Evolutionary conservation across 2,888 invertebrate genomes (phyloP).

Genomic region (Philereme vetulata): DNA sequence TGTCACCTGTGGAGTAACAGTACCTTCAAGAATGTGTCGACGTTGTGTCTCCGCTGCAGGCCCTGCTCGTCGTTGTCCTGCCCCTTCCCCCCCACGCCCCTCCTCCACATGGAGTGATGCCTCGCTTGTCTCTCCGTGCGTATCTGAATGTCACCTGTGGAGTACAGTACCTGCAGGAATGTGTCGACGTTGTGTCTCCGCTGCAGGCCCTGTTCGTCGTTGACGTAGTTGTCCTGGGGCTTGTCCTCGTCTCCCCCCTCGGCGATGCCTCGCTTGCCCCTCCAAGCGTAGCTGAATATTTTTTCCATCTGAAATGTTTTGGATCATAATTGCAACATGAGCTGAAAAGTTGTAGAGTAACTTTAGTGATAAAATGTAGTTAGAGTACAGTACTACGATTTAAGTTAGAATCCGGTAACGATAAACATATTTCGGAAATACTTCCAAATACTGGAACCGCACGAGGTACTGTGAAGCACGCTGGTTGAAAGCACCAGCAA

Average conservation of each 20-base stretch:
- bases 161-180: slow-evolving; percentile 86
- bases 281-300: slow-evolving; percentile 96
- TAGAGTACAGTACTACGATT: too few species aligned
- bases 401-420: too few species aligned
- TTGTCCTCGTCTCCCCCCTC: slow-evolving; percentile 56
- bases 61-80: slow-evolving; percentile 90
- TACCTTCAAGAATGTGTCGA: slow-evolving; percentile 93
- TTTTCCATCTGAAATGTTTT: slow-evolving; percentile 90
- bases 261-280: slow-evolving; percentile 89
- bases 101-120: too few species aligned
- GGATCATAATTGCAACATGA: not conserved
- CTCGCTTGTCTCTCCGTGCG: slow-evolving; percentile 93
- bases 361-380: too few species aligned
- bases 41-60: slow-evolving; percentile 84
- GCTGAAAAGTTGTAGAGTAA: too few species aligned
- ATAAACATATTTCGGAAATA: too few species aligned
- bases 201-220: slow-evolving; percentile 90
- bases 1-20: too few species aligned
- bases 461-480: too few species aligned
- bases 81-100: slow-evolving; percentile 53
- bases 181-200: slow-evolving; percentile 90
- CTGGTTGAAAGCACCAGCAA: too few species aligned
- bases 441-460: too few species aligned
- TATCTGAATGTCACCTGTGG: slow-evolving; percentile 88
- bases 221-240: slow-evolving; percentile 85